phyloP scores from a whole-genome alignment of 2,888 invertebrate genomes.

The Poecilus cupreus region DNA sequence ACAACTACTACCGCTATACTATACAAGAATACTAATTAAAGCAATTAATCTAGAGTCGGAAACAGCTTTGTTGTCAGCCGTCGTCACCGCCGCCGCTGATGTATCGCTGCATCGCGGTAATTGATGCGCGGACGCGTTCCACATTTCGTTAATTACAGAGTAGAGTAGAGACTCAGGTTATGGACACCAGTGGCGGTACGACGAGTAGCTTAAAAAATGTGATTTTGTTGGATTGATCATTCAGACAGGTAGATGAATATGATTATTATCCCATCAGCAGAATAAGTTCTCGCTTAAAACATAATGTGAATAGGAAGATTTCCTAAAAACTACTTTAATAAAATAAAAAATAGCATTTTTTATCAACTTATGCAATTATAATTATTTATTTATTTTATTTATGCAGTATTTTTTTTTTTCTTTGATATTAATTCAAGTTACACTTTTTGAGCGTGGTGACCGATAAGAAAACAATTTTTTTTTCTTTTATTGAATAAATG shows the following conservation, averaged over 20 bases:
- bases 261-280: too few species aligned
- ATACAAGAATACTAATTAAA: neutral
- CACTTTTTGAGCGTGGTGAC: too few species aligned
- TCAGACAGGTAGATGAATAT: neutral
- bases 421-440: too few species aligned
- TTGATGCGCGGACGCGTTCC: constrained; percentile 9
- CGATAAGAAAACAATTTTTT: too few species aligned
- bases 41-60: neutral
- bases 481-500: too few species aligned
- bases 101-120: neutral
- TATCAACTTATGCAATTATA: too few species aligned
- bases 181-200: neutral
- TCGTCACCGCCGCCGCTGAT: neutral
- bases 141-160: constrained; percentile 18
- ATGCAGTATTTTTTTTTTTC: too few species aligned
- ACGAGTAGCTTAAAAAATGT: neutral
- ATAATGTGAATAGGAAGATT: too few species aligned
- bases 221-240: neutral
- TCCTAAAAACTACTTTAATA: too few species aligned
- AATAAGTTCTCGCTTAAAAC: too few species aligned
- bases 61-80: neutral
- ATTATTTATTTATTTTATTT: too few species aligned
- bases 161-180: neutral
- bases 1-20: neutral
- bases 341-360: too few species aligned